Evolutionary conservation across 2,113 vertebrate genomes (phyloP), one percentile per base, ranked within the genome.

Genomic region (Sturnus vulgaris): DNA sequence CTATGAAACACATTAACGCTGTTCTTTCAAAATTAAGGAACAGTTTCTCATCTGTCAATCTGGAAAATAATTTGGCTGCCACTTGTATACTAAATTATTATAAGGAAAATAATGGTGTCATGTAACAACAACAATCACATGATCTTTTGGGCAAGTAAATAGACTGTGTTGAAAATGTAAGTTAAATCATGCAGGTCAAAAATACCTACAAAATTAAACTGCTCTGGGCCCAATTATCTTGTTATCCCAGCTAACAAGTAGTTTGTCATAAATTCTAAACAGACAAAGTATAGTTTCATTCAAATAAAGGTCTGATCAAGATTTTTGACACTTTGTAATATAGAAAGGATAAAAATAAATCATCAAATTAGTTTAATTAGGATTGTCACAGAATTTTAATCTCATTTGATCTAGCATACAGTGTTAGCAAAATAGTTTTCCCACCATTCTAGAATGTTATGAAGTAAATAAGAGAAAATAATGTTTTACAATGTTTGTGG

Each of bases 21-120:
- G 56, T 49, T 95, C 81, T 97, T 95, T 95, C 91, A 90, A 80
- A 93, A 96, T 90, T 88, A 96, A 97, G 68, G 68, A 96, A 64
- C 57, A 75, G 61, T 93, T 82, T 88, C 76, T 89, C 82, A 88
- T 94, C 93, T 95, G 83, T 95, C 95, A 94, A 42, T 92, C 92
- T 96, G 91, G 93, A 95, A 79, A 95, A 90, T 92, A 95, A 96
- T 96, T 96, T 96, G 94, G 84, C 93, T 91, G 73, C 73, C 75
- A 88, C 71, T 90, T 97, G 82, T 93, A 42, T 18, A 69, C 52
- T 93, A 78, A 93, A 93, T 95, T 95, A 92, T 82, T 71, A 42
- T 68, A 73, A 69, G 59, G 70, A 80, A 37, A 89, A 69, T 69
- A 94, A 55, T 60, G 40, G 49, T 69, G 71, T 68, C 87, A 46